Base-by-base conservation (phyloP, 2,888 invertebrate genomes). In the Xestia sexstrigata region DNA sequence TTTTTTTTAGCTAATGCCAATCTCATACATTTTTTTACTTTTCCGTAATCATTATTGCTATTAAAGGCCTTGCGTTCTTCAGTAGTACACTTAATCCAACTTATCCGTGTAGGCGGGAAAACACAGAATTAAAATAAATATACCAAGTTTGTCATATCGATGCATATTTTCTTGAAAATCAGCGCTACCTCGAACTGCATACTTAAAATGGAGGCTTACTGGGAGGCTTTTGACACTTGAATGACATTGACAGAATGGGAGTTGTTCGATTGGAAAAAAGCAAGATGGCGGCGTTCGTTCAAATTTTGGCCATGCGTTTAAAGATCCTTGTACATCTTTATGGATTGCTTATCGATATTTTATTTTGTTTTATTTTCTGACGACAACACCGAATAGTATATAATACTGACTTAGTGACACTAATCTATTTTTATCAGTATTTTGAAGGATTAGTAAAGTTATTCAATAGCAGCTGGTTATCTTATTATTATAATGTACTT, bases 381-480 rank as follows among this genome's bases (percentile, higher is more conserved):
- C 49, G 75, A 63, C 62, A 75, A 15, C 15, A 42, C 3, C 65
- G n/a, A 42, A n/a, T n/a, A 42, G 42, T 65, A 30, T 60, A 17
- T 1, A 60, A 8, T 30, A 70, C 13, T 72, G 13, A 58, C n/a
- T 74, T 74, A 49, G 17, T 30, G 17, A 6, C 23, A 49, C 13
- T 47, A 47, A 47, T 47, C 47, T 39, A 47, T 49, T 39, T 55
- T 47, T 45, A 55, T 71, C 5, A 55, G 0, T 42, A 15, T 58
- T 72, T 73, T 45, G 2, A 11, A 15, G 15, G 58, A 30, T 73
- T 17, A 60, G 5, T 60, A 20, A 13, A 23, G 67, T 30, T 62
- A 58, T 74, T 49, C 1, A 60, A 5, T 26, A 39, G 49, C 62
- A 74, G 39, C 17, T 49, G 75, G 39, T 74, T 26, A 49, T 60